Percentiles rank a stretch among this genome's conserved stretches.
phyloP scores from a whole-genome alignment of 2,113 vertebrate species.

The Neolamprologus hecqui region DNA sequence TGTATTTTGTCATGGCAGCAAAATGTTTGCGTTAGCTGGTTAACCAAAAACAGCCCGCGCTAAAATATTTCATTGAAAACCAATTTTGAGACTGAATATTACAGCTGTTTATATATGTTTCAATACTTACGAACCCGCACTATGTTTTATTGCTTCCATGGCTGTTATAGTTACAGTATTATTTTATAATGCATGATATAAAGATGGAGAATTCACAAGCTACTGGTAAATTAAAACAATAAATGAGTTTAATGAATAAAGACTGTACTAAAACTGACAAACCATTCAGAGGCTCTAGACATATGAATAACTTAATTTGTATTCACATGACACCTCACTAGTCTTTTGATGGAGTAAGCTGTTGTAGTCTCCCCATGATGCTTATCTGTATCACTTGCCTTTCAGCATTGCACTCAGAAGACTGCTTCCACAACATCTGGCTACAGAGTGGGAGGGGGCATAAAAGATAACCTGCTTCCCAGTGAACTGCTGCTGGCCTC shows the following conservation, averaged over 20 bases:
- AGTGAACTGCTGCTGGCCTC: constrained; percentile 3
- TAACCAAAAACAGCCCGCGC: constrained; percentile 43
- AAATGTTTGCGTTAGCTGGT: constrained; percentile 64
- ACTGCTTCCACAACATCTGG: constrained; percentile 48
- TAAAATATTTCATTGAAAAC: not conserved
- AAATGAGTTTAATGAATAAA: not conserved
- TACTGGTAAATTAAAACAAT: not conserved
- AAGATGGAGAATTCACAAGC: not conserved
- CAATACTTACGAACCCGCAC: not conserved
- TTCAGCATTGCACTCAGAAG: not conserved
- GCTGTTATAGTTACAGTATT: not conserved
- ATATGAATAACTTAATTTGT: not conserved
- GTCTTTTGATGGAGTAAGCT: not conserved
- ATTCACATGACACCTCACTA: not conserved
- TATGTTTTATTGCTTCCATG: not conserved
- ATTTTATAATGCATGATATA: not conserved
- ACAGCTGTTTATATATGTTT: not conserved
- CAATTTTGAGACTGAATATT: not conserved
- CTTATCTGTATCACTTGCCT: constrained; percentile 11
- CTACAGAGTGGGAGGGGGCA: not conserved
- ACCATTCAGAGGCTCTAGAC: not conserved
- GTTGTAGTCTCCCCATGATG: constrained; percentile 25
- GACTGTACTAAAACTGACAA: not conserved
- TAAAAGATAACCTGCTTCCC: not conserved
- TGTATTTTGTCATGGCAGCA: constrained; percentile 77